Percentiles rank a stretch among this genome's conserved stretches.
Evolutionary conservation across 2,797 vertebrate genomes (phyloP).

Genomic region (Melanotaenia boesemani): DNA sequence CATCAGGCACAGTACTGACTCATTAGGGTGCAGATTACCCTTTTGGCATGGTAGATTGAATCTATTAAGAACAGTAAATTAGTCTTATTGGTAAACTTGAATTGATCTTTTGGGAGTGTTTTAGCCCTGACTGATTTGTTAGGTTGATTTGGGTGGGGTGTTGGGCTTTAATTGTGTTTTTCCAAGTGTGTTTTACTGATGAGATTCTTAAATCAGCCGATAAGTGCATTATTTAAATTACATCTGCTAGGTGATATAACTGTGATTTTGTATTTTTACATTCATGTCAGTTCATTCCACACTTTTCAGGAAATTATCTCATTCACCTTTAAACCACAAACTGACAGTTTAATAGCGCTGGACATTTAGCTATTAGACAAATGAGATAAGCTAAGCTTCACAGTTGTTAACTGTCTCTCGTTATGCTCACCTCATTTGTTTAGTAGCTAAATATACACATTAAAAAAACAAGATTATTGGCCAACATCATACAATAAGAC

Average conservation of each 20-base stretch:
- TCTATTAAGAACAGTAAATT: background rate
- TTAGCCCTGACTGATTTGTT: background rate
- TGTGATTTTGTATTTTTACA: background rate
- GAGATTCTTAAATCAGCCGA: background rate
- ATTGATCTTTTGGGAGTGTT: background rate
- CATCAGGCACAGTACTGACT: background rate
- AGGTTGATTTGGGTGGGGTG: background rate
- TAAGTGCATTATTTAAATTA: background rate
- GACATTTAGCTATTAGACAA: background rate
- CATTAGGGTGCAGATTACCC: background rate
- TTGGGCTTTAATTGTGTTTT: background rate
- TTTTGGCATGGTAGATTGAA: background rate
- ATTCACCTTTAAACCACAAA: background rate
- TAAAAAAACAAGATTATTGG: background rate
- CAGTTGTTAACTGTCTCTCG: background rate
- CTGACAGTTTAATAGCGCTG: background rate
- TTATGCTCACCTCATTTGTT: background rate
- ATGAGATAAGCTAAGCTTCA: background rate
- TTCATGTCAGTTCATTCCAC: background rate
- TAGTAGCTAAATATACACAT: background rate
- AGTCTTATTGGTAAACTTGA: slow-evolving; percentile 2
- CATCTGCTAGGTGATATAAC: background rate
- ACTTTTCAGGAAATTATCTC: background rate
- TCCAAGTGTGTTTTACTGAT: background rate
- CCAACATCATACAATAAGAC: too few relatives aligned